A percentile compares a stretch with the other conserved stretches of the same genome.
Conservation (phyloP, 2,888 invertebrate species). For the Macrosoma leucophasiata region DNA sequence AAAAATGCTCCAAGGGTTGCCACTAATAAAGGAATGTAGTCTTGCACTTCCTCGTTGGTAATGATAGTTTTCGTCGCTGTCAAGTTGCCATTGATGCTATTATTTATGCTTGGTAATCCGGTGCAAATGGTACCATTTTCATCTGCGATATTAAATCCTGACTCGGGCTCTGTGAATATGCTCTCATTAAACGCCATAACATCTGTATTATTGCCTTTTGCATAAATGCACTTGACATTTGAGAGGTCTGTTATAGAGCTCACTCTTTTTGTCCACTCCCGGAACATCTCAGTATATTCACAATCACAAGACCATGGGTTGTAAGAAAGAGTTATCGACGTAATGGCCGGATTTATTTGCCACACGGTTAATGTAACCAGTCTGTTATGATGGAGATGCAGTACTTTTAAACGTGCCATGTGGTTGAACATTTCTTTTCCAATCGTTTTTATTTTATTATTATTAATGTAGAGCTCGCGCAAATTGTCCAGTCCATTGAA, state of each 20-base stretch:
- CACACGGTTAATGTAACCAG: slow-evolving; percentile 82
- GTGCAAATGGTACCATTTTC: slow-evolving; percentile 79
- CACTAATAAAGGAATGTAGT: slow-evolving; percentile 84
- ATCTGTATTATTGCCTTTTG: slow-evolving; percentile 64
- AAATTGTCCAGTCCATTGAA: slow-evolving; percentile 86
- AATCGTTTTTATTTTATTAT: slow-evolving; percentile 82
- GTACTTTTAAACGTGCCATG: slow-evolving; percentile 78
- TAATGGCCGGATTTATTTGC: slow-evolving; percentile 79
- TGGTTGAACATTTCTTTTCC: slow-evolving; percentile 83
- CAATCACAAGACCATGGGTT: slow-evolving; percentile 92
- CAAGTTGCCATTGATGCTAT: slow-evolving; percentile 81
- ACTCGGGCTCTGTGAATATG: slow-evolving; percentile 73
- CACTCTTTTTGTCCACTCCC: slow-evolving; percentile 84
- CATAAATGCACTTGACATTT: slow-evolving; percentile 80
- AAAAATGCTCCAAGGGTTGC: slow-evolving; percentile 81
- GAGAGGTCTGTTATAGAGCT: slow-evolving; percentile 79
- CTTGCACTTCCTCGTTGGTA: slow-evolving; percentile 81
- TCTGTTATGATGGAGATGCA: slow-evolving; percentile 83
- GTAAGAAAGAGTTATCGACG: slow-evolving; percentile 79
- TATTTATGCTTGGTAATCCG: slow-evolving; percentile 79
- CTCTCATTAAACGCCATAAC: slow-evolving; percentile 75
- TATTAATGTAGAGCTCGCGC: slow-evolving; percentile 82
- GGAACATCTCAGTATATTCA: slow-evolving; percentile 83
- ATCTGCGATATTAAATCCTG: slow-evolving; percentile 76
- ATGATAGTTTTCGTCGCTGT: slow-evolving; percentile 83